phyloP scores from a whole-genome alignment of 2,113 vertebrate species.

The Neodontobutis hainanensis region DNA sequence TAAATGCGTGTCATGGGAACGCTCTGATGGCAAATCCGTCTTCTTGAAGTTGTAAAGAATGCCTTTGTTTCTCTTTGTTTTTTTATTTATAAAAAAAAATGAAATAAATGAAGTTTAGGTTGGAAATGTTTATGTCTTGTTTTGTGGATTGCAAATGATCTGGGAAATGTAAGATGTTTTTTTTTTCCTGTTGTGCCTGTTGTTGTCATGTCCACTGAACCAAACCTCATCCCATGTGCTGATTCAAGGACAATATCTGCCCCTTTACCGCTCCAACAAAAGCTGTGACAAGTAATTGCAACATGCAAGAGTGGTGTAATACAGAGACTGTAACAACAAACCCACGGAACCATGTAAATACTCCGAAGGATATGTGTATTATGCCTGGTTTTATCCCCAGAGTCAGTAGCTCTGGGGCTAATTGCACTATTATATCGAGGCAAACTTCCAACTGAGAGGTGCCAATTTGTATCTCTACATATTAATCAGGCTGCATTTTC shows the following conservation, averaged over 20 bases:
- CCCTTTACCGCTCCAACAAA: constrained; percentile 28
- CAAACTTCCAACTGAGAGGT: constrained; percentile 32
- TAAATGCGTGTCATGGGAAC: constrained; percentile 47
- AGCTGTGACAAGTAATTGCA: constrained; percentile 32
- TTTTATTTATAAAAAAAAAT: not conserved
- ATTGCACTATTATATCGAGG: constrained; percentile 49
- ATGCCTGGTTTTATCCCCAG: constrained; percentile 36
- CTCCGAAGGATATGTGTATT: constrained; percentile 35
- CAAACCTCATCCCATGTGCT: not conserved
- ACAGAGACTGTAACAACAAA: constrained; percentile 58
- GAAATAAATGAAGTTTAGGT: not conserved
- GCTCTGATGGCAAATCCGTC: not conserved
- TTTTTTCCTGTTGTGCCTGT: not conserved
- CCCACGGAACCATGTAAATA: constrained; percentile 37
- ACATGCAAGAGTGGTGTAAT: constrained; percentile 29
- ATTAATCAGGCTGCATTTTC: not conserved
- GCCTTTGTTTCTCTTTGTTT: constrained; percentile 12
- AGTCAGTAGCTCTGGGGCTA: constrained; percentile 44
- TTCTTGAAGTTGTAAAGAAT: constrained; percentile 15
- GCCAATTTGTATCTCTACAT: constrained; percentile 14
- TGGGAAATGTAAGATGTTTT: constrained; percentile 7
- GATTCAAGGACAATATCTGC: constrained; percentile 9
- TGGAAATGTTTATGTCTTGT: not conserved
- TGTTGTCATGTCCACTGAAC: constrained; percentile 17
- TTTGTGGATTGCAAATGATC: not conserved